Evolutionary conservation across 2,888 invertebrate species (phyloP).

Genomic region (Orthonevra nobilis): DNA sequence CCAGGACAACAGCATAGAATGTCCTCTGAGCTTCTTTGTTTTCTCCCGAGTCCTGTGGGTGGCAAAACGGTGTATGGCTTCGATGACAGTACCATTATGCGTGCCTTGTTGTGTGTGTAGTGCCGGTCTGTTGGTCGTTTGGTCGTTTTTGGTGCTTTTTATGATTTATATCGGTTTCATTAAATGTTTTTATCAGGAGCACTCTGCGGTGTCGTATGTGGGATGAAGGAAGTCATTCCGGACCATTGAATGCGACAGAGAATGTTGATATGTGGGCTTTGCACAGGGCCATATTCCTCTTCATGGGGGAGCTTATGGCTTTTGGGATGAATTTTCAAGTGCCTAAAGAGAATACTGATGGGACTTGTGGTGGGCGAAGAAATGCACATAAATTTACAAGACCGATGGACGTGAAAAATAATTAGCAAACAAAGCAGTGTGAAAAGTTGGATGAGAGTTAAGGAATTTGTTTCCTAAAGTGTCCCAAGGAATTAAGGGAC

Average conservation of each 20-base stretch:
- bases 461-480: constrained; percentile 37
- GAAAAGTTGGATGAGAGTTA: not conserved
- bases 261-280: constrained; percentile 42
- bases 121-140: too few relatives aligned
- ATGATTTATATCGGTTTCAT: constrained; percentile 67
- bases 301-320: constrained; percentile 55
- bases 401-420: constrained; percentile 45
- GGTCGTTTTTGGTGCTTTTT: constrained; percentile 58
- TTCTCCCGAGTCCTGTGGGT: constrained; percentile 41
- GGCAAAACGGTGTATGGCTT: constrained; percentile 37
- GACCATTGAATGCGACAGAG: constrained; percentile 53
- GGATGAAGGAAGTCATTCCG: constrained; percentile 39
- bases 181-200: constrained; percentile 63
- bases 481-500: constrained; percentile 17
- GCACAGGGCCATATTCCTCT: too few relatives aligned
- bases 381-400: constrained; percentile 59
- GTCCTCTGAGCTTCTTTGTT: constrained; percentile 29
- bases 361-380: constrained; percentile 29
- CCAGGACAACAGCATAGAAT: constrained; percentile 46
- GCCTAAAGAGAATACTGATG: constrained; percentile 39
- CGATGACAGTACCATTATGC: constrained; percentile 57
- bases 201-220: not conserved
- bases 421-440: constrained; percentile 38
- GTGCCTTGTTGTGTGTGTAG: constrained; percentile 22
- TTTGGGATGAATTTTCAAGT: constrained; percentile 52